A percentile compares a stretch with the other conserved stretches of the same genome.
Conservation (phyloP, 2,888 invertebrate genomes). For the Euplexia lucipara region DNA sequence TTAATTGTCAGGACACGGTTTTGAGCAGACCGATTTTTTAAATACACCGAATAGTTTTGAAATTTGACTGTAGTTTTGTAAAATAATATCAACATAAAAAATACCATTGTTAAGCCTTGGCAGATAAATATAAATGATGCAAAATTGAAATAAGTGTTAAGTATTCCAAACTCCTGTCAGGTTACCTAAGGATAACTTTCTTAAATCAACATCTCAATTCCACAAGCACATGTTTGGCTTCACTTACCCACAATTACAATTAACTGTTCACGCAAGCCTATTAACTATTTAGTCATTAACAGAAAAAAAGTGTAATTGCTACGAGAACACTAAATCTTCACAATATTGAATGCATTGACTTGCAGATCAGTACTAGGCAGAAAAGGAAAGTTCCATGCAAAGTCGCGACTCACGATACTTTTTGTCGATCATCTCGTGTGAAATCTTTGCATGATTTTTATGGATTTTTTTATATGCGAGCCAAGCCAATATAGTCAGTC, state of each 20-base stretch:
- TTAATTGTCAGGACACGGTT: no score
- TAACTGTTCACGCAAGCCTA: slow-evolving; percentile 28
- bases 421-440: slow-evolving; percentile 84
- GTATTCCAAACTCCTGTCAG: not conserved
- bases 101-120: no score
- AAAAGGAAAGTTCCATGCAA: slow-evolving; percentile 84
- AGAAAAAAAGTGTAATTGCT: slow-evolving; percentile 51
- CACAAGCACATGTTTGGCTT: slow-evolving; percentile 7
- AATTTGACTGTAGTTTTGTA: no score
- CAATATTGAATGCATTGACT: slow-evolving; percentile 64
- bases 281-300: slow-evolving; percentile 39
- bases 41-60: no score
- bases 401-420: slow-evolving; percentile 78
- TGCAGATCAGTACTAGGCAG: slow-evolving; percentile 74
- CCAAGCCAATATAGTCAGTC: slow-evolving; percentile 45
- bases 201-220: slow-evolving; percentile 9
- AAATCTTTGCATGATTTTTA: slow-evolving; percentile 75
- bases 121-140: not conserved
- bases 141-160: not conserved
- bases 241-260: slow-evolving; percentile 33
- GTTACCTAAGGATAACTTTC: slow-evolving; percentile 6
- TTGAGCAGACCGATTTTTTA: no score
- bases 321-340: slow-evolving; percentile 50
- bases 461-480: slow-evolving; percentile 64
- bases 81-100: no score